These are phyloP conservation scores for Hydrozoanthus gracilis DNA, from an alignment of 92 coral and sea anemone species.

Conservation along the genomic window DNA sequence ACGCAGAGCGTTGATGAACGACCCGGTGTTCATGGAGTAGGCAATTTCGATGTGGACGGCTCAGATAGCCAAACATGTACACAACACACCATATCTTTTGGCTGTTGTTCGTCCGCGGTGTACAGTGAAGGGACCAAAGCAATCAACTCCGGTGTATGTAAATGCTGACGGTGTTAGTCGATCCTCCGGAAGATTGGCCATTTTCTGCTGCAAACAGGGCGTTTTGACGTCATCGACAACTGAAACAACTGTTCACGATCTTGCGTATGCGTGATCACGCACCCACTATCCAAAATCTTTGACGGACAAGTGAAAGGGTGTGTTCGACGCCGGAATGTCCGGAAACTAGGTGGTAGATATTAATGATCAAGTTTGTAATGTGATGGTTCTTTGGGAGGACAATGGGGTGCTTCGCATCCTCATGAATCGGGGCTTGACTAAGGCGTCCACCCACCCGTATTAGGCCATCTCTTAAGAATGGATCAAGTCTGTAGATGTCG, in stretches of 20 bases:
- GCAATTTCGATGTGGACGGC: slow-evolving; percentile 10
- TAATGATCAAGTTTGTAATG: slow-evolving; percentile 1
- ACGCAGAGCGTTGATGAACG: slow-evolving; percentile 1
- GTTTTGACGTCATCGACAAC: slow-evolving; percentile 1
- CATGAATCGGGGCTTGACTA: slow-evolving; percentile 9
- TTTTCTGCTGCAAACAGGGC: too few relatives aligned
- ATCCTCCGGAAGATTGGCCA: too few relatives aligned
- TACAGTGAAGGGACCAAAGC: slow-evolving; percentile 8
- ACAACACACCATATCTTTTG: background rate
- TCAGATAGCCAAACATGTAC: background rate
- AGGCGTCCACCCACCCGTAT: slow-evolving; percentile 33
- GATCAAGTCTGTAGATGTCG: background rate
- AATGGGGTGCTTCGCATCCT: too few relatives aligned
- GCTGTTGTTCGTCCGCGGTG: slow-evolving; percentile 3
- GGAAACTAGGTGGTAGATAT: slow-evolving; percentile 19
- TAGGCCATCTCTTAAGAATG: too few relatives aligned
- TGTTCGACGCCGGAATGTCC: slow-evolving; percentile 39
- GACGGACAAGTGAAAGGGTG: too few relatives aligned
- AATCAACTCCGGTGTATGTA: slow-evolving; percentile 11
- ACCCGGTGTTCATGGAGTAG: background rate
- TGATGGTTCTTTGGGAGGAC: slow-evolving; percentile 39
- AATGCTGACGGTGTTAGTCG: background rate
- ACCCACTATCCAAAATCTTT: slow-evolving; percentile 13
- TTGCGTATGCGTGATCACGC: background rate
- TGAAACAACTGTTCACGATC: background rate